Conservation (phyloP, 2,113 vertebrate species). For the Alces alces region DNA sequence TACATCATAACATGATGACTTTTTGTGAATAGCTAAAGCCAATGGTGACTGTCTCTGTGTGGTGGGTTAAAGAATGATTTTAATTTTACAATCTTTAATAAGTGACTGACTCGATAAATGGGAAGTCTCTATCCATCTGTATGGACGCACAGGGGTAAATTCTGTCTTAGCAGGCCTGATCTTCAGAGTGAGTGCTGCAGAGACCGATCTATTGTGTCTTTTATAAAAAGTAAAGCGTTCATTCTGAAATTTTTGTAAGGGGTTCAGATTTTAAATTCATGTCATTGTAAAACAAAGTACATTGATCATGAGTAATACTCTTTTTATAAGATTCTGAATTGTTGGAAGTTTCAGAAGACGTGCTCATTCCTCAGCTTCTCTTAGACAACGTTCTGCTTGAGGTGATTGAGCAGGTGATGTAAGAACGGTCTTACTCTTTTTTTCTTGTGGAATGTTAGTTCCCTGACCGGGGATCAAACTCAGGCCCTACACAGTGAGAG, state of each 20-base stretch:
- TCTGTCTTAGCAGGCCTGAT: not conserved
- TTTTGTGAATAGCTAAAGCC: not conserved
- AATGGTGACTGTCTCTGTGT: not conserved
- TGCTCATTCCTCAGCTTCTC: not conserved
- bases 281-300: not conserved
- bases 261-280: not conserved
- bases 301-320: not conserved
- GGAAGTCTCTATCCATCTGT: not conserved
- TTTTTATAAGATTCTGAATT: not conserved
- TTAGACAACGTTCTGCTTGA: not conserved
- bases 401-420: not conserved
- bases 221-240: not conserved
- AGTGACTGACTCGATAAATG: not conserved
- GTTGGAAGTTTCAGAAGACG: not conserved
- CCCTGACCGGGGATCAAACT: not conserved
- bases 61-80: not conserved
- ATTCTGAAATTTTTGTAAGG: not conserved
- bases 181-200: not conserved
- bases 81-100: constrained; percentile 5
- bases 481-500: not conserved
- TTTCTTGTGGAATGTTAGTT: not conserved
- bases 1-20: not conserved
- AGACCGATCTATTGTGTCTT: not conserved
- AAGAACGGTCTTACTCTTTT: not conserved
- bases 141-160: not conserved